Base-by-base conservation (phyloP, 2,797 vertebrate genomes). In the Ceryle rudis region DNA sequence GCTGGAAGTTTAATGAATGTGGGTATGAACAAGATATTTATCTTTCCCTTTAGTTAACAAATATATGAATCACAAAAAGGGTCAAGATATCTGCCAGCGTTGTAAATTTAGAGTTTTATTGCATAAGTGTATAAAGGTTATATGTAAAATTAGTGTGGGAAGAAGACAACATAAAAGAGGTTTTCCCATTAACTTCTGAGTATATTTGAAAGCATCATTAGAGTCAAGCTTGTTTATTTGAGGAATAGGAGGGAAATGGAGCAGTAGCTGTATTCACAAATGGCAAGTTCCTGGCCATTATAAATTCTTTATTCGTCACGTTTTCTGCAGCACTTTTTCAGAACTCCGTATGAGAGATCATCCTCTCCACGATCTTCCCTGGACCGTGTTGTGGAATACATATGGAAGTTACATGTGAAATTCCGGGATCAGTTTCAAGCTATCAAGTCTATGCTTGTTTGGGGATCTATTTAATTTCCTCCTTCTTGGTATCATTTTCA, bases 181-280 rank as follows among this genome's bases (percentile, higher is more conserved):
- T 72, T 75, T 75, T 88, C 95, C 66, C 65, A 66, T 42, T 78
- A 93, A 91, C 39, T 96, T 90, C 54, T 69, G 60, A 79, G 1
- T 71, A 60, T 65, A 65, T 86, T n/a, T 58, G 61, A 93, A 80
- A 86, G 49, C 41, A 88, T 35, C 44, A 72, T 13, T 39, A 80
- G 71, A 89, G 47, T 47, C 35, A 89, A 81, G 29, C 37, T 87
- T 91, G 75, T 91, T 95, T 91, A 94, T 83, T n/a, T 83, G 52
- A 92, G 51, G 31, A 46, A 23, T 26, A 7, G 2, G 11, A 3
- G 17, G 2, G 4, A 46, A 81, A 86, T 2, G 6, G 1, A 91
- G 58, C 58, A 81, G 51, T 41, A 81, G 85, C 6, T 57, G 11
- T 49, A 61, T 70, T 77, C 44, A 74, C 41, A 88, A 83, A 88